phyloP scores from a whole-genome alignment of 1,140 invertebrate species.

The Bilobella aurantiaca region DNA sequence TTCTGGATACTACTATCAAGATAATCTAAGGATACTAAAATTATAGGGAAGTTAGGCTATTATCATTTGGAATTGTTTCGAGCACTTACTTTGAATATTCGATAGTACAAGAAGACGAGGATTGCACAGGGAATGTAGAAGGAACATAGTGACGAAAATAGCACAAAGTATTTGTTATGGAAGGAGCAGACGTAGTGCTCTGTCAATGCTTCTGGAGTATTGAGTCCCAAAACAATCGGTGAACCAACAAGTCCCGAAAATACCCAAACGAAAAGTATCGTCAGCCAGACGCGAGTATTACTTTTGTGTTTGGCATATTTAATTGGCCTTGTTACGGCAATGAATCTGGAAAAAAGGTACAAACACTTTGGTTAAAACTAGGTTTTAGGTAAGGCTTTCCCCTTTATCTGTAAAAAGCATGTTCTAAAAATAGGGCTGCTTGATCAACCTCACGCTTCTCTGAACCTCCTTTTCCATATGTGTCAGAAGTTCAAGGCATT shows the following conservation, averaged over 20 bases:
- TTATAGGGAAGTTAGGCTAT: no score
- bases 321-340: constrained; percentile 96
- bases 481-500: no score
- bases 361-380: no score
- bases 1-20: no score
- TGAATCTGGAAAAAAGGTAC: no score
- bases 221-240: constrained; percentile 90
- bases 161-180: constrained; percentile 96
- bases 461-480: no score
- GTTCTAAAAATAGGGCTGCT: no score
- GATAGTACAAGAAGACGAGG: constrained; percentile 97
- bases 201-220: constrained; percentile 63
- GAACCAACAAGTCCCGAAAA: constrained; percentile 92
- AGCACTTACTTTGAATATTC: constrained; percentile 80
- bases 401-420: no score
- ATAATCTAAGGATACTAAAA: no score
- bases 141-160: constrained; percentile 92
- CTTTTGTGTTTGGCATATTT: constrained; percentile 98
- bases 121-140: constrained; percentile 99
- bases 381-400: no score
- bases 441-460: no score
- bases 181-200: constrained; percentile 76
- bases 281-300: constrained; percentile 85
- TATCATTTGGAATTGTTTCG: no score
- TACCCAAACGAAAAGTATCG: constrained; percentile 92